Conservation (phyloP, 2,113 vertebrate species). For the Pelmatolapia mariae region DNA sequence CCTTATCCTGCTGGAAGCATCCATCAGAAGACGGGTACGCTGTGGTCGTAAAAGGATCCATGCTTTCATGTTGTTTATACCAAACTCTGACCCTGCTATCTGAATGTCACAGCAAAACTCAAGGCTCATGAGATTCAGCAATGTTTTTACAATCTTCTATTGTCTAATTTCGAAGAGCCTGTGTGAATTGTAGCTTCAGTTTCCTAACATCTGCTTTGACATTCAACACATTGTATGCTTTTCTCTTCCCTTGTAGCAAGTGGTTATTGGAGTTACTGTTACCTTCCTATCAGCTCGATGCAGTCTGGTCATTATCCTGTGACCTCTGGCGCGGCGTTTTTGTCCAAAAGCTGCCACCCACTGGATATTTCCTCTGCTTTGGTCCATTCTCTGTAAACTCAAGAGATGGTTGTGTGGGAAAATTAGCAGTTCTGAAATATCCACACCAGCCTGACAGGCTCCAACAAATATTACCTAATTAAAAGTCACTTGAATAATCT, state of each 20-base stretch:
- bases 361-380: background rate
- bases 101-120: background rate
- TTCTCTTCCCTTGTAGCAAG: background rate
- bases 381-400: background rate
- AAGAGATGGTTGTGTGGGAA: background rate
- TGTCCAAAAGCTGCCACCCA: background rate
- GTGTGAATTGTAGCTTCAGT: background rate
- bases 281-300: background rate
- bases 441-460: background rate
- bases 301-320: background rate
- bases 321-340: background rate
- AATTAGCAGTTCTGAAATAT: background rate
- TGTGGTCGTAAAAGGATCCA: background rate
- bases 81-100: background rate
- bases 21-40: background rate
- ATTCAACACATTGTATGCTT: background rate
- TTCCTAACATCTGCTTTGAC: background rate
- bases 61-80: background rate
- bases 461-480: background rate
- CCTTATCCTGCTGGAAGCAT: background rate
- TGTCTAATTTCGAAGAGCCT: background rate
- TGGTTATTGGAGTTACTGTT: background rate
- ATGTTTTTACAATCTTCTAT: background rate
- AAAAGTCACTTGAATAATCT: background rate
- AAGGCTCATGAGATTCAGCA: background rate